These are phyloP conservation scores for Chelonus insularis DNA, from an alignment of 1,140 invertebrate genomes.

Conservation along the genomic window DNA sequence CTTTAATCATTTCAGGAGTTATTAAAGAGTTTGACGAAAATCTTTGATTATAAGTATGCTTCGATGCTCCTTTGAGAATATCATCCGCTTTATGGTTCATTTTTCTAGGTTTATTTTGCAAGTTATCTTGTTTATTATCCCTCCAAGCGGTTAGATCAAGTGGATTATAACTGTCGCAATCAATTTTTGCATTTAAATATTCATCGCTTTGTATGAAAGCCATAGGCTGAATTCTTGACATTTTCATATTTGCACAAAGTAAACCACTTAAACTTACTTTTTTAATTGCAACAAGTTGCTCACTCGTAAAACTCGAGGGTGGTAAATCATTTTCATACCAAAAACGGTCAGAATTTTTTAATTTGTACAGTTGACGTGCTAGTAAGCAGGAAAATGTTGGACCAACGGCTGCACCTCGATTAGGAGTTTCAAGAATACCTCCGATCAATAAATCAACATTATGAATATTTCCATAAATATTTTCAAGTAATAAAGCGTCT, in stretches of 20 bases:
- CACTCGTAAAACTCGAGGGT: slow-evolving; percentile 78
- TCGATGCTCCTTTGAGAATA: background rate
- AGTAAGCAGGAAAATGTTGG: slow-evolving; percentile 86
- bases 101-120: background rate
- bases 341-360: slow-evolving; percentile 84
- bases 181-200: slow-evolving; percentile 81
- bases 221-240: slow-evolving; percentile 74
- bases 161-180: slow-evolving; percentile 71
- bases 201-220: slow-evolving; percentile 87
- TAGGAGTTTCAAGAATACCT: slow-evolving; percentile 79
- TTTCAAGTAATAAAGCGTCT: slow-evolving; percentile 64
- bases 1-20: slow-evolving; percentile 59
- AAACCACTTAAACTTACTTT: slow-evolving; percentile 81
- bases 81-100: background rate
- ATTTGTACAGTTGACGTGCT: slow-evolving; percentile 75
- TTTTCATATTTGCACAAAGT: slow-evolving; percentile 77
- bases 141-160: slow-evolving; percentile 69
- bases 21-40: background rate
- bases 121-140: slow-evolving; percentile 50
- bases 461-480: slow-evolving; percentile 71
- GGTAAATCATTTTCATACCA: slow-evolving; percentile 97
- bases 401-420: slow-evolving; percentile 79
- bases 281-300: slow-evolving; percentile 85
- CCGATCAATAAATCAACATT: slow-evolving; percentile 88
- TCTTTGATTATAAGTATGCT: background rate